phyloP scores from a whole-genome alignment of 2,888 invertebrate species.

The Ptychoptera albimana region DNA sequence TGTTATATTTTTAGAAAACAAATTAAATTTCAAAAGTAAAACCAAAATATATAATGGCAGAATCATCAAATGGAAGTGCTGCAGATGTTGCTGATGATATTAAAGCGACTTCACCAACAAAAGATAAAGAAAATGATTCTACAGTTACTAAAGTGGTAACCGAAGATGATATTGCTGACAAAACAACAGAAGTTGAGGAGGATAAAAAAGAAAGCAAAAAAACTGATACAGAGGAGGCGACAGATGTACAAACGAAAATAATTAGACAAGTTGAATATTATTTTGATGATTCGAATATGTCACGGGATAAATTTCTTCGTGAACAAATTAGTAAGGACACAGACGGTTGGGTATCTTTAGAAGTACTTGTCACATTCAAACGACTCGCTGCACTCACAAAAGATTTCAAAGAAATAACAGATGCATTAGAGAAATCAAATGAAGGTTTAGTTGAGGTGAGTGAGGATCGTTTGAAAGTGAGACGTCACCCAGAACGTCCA shows the following conservation, averaged over 20 bases:
- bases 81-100: no score
- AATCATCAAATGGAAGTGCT: no score
- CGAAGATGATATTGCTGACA: no score
- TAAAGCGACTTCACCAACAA: no score
- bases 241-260: constrained; percentile 40
- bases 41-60: no score
- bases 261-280: constrained; percentile 44
- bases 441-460: constrained; percentile 54
- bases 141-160: no score
- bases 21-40: no score
- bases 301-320: constrained; percentile 83
- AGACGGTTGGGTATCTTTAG: constrained; percentile 82
- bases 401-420: constrained; percentile 52
- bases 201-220: not conserved
- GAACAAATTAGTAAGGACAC: constrained; percentile 73
- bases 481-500: constrained; percentile 46
- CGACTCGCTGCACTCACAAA: constrained; percentile 55
- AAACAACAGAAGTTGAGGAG: no score
- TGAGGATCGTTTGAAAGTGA: constrained; percentile 39
- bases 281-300: constrained; percentile 84
- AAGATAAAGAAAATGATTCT: no score
- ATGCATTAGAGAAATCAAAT: constrained; percentile 58
- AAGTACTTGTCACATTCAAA: constrained; percentile 76
- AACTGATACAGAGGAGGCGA: constrained; percentile 5
- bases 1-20: no score